Evolutionary conservation across 2,888 invertebrate genomes (phyloP), one percentile per base, ranked within the genome.

Genomic region (Nematopogon swammerdamellus): DNA sequence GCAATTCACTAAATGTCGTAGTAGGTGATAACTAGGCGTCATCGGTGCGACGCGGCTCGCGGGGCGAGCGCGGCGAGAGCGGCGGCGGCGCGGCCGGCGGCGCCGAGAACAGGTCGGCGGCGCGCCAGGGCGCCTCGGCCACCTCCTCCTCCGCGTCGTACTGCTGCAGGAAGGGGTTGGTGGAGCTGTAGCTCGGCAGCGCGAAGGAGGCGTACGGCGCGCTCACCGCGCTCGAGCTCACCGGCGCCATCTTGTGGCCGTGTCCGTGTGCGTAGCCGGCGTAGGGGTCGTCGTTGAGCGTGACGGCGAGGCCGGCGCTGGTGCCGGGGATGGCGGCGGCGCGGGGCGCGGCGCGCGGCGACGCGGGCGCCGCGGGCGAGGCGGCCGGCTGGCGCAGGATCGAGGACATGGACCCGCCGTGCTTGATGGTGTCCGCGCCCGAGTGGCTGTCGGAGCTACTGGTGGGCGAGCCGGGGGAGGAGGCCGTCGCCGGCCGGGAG

Each of bases 391-490:
- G 72, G 16, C 75, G 67, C 58, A 73, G 61, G 50, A 77, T 74
- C 19, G 79, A 80, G 48, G 73, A 74, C 52, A 77, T 75, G 49
- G 80, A 80, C 56, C 79, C 75, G 54, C 73, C 76, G 69, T 86
- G 85, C 66, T 87, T 88, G 68, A 87, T 85, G 55, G 87, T 86
- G 63, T 88, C 90, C 59, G 89, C 89, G 59, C 90, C 91, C 63
- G 88, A 88, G 67, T 88, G 89, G 59, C 88, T 88, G 66, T 89
- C 90, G 64, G 90, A 89, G 80, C 90, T 87, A 82, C 86, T 91
- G 85, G 89, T 91, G 85, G 91, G 89, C 68, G 91, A 91, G 82
- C 89, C 91, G 83, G 91, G 91, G 64, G 90, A 88, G 65, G 87
- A 72, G 44, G 72, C 70, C 57, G 72, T 72, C 72, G 68, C 77